A percentile compares a stretch with the other conserved stretches of the same genome.
Conservation (phyloP, 2,113 vertebrate species). For the Athene noctua region DNA sequence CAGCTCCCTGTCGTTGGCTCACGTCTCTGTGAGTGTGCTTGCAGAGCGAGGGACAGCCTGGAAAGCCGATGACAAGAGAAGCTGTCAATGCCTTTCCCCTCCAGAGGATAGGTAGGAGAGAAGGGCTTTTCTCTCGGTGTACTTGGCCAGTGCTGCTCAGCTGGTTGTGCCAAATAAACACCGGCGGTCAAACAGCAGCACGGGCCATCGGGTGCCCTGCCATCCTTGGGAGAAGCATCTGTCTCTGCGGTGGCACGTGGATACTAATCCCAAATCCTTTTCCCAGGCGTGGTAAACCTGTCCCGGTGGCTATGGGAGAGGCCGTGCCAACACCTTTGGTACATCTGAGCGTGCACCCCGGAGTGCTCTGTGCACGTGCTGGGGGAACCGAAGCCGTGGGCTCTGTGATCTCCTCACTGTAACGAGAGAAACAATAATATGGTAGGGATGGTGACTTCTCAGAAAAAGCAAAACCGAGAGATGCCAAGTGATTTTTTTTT, state of each 20-base stretch:
- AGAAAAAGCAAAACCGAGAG: background rate
- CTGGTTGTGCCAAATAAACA: background rate
- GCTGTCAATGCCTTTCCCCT: background rate
- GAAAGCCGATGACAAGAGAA: background rate
- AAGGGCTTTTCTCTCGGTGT: background rate
- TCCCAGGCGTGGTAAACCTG: accelerated
- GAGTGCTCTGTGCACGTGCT: accelerated
- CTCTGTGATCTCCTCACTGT: background rate
- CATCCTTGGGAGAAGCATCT: background rate
- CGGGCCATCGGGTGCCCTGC: background rate
- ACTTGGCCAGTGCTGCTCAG: background rate
- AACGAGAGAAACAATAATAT: background rate
- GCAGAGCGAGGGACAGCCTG: background rate
- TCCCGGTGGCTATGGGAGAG: background rate
- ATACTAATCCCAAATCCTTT: background rate
- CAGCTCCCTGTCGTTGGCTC: background rate
- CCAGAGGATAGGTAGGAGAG: background rate
- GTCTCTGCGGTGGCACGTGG: background rate
- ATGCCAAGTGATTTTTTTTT: background rate
- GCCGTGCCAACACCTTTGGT: background rate
- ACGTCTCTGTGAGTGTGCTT: background rate
- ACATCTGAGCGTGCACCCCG: background rate
- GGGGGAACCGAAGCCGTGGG: background rate
- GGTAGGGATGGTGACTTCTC: background rate
- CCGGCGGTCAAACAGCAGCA: background rate